phyloP scores from a whole-genome alignment of 37 sponge, comb jelly and placozoan species.

The Theonella swinhoei region DNA sequence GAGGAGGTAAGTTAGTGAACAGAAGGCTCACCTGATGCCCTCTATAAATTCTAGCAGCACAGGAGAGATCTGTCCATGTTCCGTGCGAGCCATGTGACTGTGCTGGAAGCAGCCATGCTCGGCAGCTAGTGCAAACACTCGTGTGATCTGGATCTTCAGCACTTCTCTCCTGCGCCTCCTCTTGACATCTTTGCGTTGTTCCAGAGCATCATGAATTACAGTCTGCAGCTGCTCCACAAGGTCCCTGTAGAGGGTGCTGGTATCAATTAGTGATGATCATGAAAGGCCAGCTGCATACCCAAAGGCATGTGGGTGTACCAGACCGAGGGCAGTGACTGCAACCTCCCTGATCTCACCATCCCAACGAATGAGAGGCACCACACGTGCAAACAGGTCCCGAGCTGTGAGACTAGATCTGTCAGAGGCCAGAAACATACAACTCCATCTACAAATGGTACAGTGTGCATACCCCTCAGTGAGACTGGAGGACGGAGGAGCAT shows the following conservation, averaged over 20 bases:
- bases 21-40: conserved; percentile 54
- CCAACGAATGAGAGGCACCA: conserved; percentile 53
- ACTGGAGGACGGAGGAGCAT: conserved; percentile 61
- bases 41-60: conserved; percentile 81
- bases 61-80: conserved; percentile 51
- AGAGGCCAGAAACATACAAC: background rate
- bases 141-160: conserved; percentile 75
- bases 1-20: background rate
- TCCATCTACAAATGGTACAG: too few species aligned
- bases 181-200: conserved; percentile 60
- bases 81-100: conserved; percentile 60
- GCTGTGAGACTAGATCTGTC: conserved; percentile 22
- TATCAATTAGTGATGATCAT: background rate
- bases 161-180: conserved; percentile 52
- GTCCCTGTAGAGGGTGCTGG: conserved; percentile 44
- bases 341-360: conserved; percentile 84
- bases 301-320: conserved; percentile 79
- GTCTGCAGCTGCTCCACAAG: conserved; percentile 75
- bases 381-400: conserved; percentile 57
- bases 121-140: conserved; percentile 81
- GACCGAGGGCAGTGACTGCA: conserved; percentile 80
- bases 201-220: conserved; percentile 77
- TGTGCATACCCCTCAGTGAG: background rate
- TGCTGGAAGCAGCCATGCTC: conserved; percentile 78
- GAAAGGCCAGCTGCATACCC: conserved; percentile 48